phyloP scores from a whole-genome alignment of 1,140 invertebrate species.

The Drosophila ambigua region DNA sequence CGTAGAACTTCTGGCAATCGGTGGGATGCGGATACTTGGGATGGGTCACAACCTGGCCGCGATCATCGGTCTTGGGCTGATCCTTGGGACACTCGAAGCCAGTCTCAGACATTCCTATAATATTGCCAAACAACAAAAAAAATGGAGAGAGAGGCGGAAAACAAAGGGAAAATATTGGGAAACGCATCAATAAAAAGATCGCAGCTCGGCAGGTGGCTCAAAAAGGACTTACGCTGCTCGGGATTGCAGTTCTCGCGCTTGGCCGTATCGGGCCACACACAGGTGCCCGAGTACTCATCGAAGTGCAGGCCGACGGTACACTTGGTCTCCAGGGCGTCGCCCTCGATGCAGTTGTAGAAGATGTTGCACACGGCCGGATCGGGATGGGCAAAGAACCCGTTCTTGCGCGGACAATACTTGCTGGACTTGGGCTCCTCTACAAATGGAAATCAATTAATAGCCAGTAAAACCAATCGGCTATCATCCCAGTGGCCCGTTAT shows the following conservation, averaged over 20 bases:
- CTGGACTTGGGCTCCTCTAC: conserved; percentile 90
- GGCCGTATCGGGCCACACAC: conserved; percentile 94
- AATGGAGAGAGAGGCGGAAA: too few relatives aligned
- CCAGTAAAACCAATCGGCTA: neutral
- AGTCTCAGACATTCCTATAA: conserved; percentile 88
- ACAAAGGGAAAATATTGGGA: neutral
- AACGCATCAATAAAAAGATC: neutral
- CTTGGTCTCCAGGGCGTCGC: conserved; percentile 90
- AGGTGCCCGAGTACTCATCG: conserved; percentile 92
- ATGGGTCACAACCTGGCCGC: conserved; percentile 91
- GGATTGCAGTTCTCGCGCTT: conserved; percentile 89
- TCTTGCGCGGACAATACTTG: conserved; percentile 90
- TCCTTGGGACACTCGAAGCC: conserved; percentile 93
- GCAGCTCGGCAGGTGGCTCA: neutral
- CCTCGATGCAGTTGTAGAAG: conserved; percentile 95
- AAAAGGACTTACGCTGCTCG: conserved; percentile 50
- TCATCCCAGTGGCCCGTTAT: conserved; percentile 50
- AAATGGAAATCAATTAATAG: conserved; percentile 35
- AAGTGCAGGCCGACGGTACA: conserved; percentile 95
- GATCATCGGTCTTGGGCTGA: conserved; percentile 86
- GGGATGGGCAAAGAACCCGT: conserved; percentile 95
- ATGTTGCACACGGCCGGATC: conserved; percentile 91
- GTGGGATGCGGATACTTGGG: conserved; percentile 94
- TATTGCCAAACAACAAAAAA: too few relatives aligned
- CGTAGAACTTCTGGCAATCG: conserved; percentile 93